Percentiles rank a stretch among this genome's conserved stretches.
phyloP scores from a whole-genome alignment of 2,888 invertebrate genomes.

The Leptopilina myrica region DNA sequence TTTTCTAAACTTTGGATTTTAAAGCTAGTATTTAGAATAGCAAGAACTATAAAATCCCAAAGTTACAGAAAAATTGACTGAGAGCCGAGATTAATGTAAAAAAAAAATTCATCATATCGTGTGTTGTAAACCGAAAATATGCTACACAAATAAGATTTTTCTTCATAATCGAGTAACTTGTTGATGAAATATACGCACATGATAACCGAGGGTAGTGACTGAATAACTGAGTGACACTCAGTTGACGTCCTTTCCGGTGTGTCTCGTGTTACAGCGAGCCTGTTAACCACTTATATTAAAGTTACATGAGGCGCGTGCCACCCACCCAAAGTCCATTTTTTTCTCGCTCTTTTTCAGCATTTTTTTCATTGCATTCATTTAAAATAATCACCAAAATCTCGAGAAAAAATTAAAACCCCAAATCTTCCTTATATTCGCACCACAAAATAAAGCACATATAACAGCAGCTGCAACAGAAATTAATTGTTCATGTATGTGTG shows the following conservation, averaged over 20 bases:
- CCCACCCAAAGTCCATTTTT: conserved; percentile 60
- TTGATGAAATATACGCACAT: conserved; percentile 26
- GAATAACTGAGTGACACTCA: conserved; percentile 73
- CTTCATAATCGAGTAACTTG: background rate
- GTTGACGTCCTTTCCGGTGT: conserved; percentile 74
- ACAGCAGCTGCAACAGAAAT: too few species aligned
- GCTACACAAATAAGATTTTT: too few species aligned
- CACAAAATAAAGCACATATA: too few species aligned
- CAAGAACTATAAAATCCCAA: too few species aligned
- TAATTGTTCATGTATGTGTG: too few species aligned
- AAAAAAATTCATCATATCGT: too few species aligned
- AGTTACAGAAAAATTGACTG: too few species aligned
- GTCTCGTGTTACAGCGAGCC: conserved; percentile 73
- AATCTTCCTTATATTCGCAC: too few species aligned
- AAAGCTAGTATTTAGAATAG: too few species aligned
- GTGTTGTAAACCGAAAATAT: too few species aligned
- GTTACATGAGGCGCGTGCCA: conserved; percentile 75
- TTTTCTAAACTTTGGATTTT: too few species aligned
- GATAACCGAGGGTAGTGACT: conserved; percentile 52
- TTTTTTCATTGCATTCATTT: background rate
- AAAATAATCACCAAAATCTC: conserved; percentile 1
- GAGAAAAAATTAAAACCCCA: background rate
- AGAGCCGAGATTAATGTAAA: too few species aligned
- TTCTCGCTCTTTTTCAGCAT: conserved; percentile 44
- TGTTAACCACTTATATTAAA: conserved; percentile 74